Evolutionary conservation across 1,140 invertebrate species (phyloP).

Genomic region (Chelonus insularis): DNA sequence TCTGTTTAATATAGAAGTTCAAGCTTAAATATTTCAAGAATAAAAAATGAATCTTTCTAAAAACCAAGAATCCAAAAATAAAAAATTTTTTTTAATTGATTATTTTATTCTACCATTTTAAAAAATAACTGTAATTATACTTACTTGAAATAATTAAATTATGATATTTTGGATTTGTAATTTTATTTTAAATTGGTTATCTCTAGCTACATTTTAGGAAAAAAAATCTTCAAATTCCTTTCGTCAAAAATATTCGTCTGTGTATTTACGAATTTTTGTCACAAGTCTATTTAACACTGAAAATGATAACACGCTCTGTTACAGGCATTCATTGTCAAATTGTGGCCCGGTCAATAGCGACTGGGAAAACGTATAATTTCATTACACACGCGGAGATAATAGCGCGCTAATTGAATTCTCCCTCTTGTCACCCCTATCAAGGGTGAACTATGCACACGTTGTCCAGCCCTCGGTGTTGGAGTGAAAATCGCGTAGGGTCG

Average conservation of each 20-base stretch:
- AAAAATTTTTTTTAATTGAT: too few relatives aligned
- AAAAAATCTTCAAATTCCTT: too few relatives aligned
- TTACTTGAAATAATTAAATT: too few relatives aligned
- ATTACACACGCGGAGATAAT: conserved; percentile 24
- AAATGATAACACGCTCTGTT: neutral
- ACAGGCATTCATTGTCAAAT: conserved; percentile 5
- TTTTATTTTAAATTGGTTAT: too few relatives aligned
- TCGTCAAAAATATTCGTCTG: neutral
- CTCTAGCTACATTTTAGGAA: too few relatives aligned
- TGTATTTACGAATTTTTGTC: neutral
- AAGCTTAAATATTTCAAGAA: too few relatives aligned
- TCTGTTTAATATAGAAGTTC: too few relatives aligned
- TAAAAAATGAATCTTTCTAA: too few relatives aligned
- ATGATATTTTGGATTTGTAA: too few relatives aligned
- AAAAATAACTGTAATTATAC: too few relatives aligned
- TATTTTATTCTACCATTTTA: too few relatives aligned
- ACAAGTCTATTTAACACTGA: neutral
- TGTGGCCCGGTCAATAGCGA: conserved; percentile 1
- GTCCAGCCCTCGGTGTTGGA: neutral
- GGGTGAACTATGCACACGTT: neutral
- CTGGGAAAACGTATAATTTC: conserved; percentile 24
- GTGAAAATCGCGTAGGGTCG: neutral
- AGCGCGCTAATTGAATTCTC: conserved; percentile 26
- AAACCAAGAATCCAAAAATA: too few relatives aligned
- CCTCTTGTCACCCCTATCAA: neutral